Conservation (phyloP, 1,140 invertebrate genomes). For the Nylanderia fulva region DNA sequence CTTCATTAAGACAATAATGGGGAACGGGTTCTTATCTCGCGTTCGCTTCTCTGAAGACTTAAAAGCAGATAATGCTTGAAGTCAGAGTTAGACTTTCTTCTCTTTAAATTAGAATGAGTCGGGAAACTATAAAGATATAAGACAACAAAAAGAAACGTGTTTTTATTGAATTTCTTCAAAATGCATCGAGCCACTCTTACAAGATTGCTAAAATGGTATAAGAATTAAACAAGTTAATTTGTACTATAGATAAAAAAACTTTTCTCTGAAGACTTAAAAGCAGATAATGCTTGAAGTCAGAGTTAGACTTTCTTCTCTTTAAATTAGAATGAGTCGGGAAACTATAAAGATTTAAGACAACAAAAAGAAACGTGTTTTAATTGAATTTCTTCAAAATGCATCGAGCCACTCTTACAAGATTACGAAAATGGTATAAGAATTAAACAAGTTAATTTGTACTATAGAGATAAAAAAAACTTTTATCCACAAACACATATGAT, state of each 20-base stretch:
- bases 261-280: too few species aligned
- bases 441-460: background rate
- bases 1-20: slow-evolving; percentile 80
- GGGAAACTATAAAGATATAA: background rate
- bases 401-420: background rate
- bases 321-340: slow-evolving; percentile 45
- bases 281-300: slow-evolving; percentile 78
- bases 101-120: slow-evolving; percentile 48
- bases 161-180: slow-evolving; percentile 31
- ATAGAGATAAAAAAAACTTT: background rate
- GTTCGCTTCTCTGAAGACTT: slow-evolving; percentile 59
- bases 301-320: slow-evolving; percentile 67
- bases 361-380: background rate
- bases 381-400: slow-evolving; percentile 29
- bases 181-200: background rate
- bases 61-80: slow-evolving; percentile 74
- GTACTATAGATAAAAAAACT: background rate
- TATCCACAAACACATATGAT: background rate
- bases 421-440: background rate
- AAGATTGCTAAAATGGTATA: background rate
- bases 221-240: background rate
- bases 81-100: slow-evolving; percentile 73
- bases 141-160: background rate
- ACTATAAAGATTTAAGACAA: background rate
- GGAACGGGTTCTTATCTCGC: slow-evolving; percentile 62